These are phyloP conservation scores for Saguinus midas DNA, from an alignment of 2,113 vertebrate species.

Conservation along the genomic window DNA sequence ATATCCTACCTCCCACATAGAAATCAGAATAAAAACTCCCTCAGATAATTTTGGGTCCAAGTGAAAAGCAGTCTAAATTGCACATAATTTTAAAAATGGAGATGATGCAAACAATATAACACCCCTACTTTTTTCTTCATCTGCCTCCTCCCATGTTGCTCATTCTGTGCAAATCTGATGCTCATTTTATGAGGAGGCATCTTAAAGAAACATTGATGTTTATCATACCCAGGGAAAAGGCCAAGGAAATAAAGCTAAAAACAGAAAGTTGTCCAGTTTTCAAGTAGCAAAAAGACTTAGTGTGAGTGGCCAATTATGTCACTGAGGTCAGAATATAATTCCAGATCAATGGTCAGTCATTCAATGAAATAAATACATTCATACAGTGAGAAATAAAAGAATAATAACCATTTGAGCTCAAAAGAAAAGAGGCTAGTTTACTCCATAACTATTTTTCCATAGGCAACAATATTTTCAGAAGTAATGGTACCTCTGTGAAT, in stretches of 20 bases:
- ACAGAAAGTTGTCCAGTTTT: not conserved
- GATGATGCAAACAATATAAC: not conserved
- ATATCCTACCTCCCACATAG: not conserved
- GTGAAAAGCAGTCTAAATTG: not conserved
- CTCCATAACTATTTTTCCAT: not conserved
- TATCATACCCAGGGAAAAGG: not conserved
- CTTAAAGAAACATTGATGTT: not conserved
- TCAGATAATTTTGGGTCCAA: not conserved
- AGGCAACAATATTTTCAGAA: not conserved
- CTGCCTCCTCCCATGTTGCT: not conserved
- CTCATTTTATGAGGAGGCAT: not conserved
- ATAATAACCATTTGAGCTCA: not conserved
- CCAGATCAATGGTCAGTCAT: not conserved
- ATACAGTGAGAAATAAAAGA: not conserved
- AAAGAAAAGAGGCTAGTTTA: not conserved
- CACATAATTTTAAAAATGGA: not conserved
- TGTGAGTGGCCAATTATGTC: not conserved
- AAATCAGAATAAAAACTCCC: constrained; percentile 19
- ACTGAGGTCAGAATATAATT: not conserved
- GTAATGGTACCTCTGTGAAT: too few species aligned
- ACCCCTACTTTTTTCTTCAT: not conserved
- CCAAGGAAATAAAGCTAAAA: not conserved
- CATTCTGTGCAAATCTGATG: not conserved
- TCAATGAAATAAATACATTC: not conserved
- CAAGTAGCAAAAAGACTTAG: not conserved